These are phyloP conservation scores for Lethrus apterus DNA, from an alignment of 1,140 invertebrate species.

Conservation along the genomic window DNA sequence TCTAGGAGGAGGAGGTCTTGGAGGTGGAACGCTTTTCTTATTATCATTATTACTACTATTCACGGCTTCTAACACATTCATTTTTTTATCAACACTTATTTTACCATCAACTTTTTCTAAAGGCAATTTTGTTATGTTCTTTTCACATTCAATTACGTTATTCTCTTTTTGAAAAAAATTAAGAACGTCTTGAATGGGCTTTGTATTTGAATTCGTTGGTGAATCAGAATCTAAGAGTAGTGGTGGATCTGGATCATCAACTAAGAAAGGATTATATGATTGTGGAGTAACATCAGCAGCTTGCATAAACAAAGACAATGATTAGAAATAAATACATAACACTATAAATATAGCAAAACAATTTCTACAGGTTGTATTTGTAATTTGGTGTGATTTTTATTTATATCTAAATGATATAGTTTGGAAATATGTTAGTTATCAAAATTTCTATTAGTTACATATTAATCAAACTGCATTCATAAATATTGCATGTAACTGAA, in stretches of 20 bases:
- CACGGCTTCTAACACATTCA: neutral
- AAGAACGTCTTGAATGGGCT: slow-evolving; percentile 33
- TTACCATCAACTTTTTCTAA: slow-evolving; percentile 19
- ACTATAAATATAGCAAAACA: slow-evolving; percentile 9
- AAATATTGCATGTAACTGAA: no score
- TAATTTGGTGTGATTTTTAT: neutral
- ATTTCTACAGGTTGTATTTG: neutral
- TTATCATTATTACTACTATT: slow-evolving; percentile 24
- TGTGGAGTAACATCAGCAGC: slow-evolving; percentile 45
- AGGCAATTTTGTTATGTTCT: slow-evolving; percentile 9
- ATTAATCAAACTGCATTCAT: no score
- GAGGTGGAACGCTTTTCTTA: slow-evolving; percentile 44
- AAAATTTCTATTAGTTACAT: no score
- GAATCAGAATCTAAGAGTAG: slow-evolving; percentile 33
- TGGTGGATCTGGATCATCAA: slow-evolving; percentile 43
- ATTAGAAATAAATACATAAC: slow-evolving; percentile 15
- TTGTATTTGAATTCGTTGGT: slow-evolving; percentile 15
- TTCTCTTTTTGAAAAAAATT: slow-evolving; percentile 34
- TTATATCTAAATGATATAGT: no score
- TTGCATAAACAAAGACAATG: slow-evolving; percentile 49
- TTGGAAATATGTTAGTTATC: no score
- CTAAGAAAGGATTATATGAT: slow-evolving; percentile 49
- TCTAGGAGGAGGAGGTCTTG: slow-evolving; percentile 45
- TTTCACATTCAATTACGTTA: slow-evolving; percentile 12
- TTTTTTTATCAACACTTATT: slow-evolving; percentile 16